Evolutionary conservation across 1,140 invertebrate species (phyloP), one percentile per base, ranked within the genome.

Genomic region (Vanessa atalanta): DNA sequence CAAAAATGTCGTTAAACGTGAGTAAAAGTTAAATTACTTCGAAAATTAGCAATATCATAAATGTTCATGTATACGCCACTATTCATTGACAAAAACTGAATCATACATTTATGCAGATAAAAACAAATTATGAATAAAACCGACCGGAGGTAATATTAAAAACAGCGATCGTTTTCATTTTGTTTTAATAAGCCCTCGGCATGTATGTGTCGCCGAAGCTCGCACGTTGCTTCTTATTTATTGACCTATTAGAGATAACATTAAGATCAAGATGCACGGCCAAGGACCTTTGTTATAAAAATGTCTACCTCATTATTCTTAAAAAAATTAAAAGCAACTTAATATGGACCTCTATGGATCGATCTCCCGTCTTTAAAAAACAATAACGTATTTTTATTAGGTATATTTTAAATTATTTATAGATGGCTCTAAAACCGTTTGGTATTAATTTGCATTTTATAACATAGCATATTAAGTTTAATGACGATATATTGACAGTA

Each of bases 231-330:
- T 85, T 79, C 78, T 91, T 93, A 93, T 93, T 93, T 93, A 93
- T 93, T 93, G 89, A 89, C 89, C 89, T 93, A 93, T 93, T 93
- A 93, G 89, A 93, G 89, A 93, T 93, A 91, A 93, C 91, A 93
- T 91, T 90, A 90, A 91, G 91, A 93, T 93, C 91, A 84, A 90
- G 91, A 91, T 91, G 89, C 90, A 91, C 91, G 91, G 89, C 88
- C 86, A 91, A 91, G 89, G 91, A 93, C 88, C 91, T 93, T 93
- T 93, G 91, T 93, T 93, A 91, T 91, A 93, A 92, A 93, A 92
- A 92, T 91, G 87, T 88, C 88, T 85, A 85, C 87, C 87, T 90
- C 89, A 90, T 91, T 91, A 91, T 91, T 93, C 85, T 93, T 89
- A 84, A 93, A 91, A 65, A 90, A 90, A 90, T 88, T 84, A 83